Conservation (phyloP, 2,888 invertebrate genomes). For the Eugnorisma glareosa region DNA sequence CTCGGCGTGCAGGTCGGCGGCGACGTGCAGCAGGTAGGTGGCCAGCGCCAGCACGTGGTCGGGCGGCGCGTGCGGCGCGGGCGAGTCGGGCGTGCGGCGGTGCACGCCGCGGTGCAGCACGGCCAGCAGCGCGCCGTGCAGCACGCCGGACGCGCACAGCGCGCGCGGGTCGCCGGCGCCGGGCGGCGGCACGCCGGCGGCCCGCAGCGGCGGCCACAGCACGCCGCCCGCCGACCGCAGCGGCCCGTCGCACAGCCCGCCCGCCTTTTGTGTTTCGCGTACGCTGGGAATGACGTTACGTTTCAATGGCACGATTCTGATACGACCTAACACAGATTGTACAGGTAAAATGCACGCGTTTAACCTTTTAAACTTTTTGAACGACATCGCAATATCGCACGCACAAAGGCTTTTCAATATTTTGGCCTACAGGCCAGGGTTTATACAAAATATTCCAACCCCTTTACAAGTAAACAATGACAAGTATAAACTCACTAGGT, state of each 20-base stretch:
- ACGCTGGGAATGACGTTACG: constrained; percentile 73
- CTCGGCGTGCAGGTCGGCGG: constrained; percentile 90
- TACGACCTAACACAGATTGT: neutral
- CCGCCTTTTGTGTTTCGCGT: constrained; percentile 81
- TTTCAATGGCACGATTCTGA: neutral
- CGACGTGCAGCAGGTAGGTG: constrained; percentile 96
- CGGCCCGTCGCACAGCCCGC: constrained; percentile 44
- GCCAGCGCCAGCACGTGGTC: constrained; percentile 97
- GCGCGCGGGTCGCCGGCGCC: constrained; percentile 84
- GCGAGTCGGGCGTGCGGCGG: constrained; percentile 92
- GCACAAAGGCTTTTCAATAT: neutral
- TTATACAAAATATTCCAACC: neutral
- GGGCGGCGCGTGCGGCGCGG: constrained; percentile 88
- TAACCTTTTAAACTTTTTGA: neutral
- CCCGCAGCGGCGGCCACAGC: constrained; percentile 87
- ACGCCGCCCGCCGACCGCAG: constrained; percentile 61
- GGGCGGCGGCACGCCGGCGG: constrained; percentile 63
- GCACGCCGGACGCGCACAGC: constrained; percentile 83
- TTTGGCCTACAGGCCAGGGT: neutral
- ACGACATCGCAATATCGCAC: neutral
- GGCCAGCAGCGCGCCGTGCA: constrained; percentile 92
- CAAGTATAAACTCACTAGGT: constrained; percentile 93
- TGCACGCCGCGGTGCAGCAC: constrained; percentile 96
- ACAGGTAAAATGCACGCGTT: neutral
- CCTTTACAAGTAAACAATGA: neutral